Conservation (phyloP, 1,140 invertebrate species). For the Plodia interpunctella region DNA sequence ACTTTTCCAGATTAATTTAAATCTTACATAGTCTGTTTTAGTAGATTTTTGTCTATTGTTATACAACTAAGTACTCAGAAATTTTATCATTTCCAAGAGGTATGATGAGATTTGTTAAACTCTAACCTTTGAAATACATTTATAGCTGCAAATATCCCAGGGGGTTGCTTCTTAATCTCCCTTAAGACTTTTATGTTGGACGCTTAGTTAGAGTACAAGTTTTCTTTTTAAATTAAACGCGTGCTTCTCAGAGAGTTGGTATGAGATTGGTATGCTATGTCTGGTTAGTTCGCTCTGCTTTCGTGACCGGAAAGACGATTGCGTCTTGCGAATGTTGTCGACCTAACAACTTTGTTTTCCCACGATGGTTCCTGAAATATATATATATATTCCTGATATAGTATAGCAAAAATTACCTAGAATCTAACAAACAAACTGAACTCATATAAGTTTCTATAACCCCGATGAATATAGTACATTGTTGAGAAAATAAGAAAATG, state of each 20-base stretch:
- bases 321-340: neutral
- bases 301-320: slow-evolving; percentile 2
- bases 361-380: too few relatives aligned
- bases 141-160: neutral
- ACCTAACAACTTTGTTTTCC: slow-evolving; percentile 5
- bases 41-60: too few relatives aligned
- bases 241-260: neutral
- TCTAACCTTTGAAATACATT: slow-evolving; percentile 1
- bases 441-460: neutral
- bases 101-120: neutral
- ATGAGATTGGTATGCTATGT: neutral
- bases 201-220: neutral
- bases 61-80: too few relatives aligned
- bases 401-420: slow-evolving; percentile 1
- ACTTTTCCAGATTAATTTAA: too few relatives aligned
- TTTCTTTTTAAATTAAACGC: slow-evolving; percentile 6
- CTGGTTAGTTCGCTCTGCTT: neutral
- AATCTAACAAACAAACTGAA: slow-evolving; percentile 1
- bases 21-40: too few relatives aligned
- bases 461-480: neutral
- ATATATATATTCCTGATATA: too few relatives aligned
- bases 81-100: neutral
- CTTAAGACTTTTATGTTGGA: neutral
- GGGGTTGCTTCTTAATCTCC: neutral
- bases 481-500: neutral